Conservation (phyloP, 1,140 invertebrate genomes). For the Procambarus clarkii region DNA sequence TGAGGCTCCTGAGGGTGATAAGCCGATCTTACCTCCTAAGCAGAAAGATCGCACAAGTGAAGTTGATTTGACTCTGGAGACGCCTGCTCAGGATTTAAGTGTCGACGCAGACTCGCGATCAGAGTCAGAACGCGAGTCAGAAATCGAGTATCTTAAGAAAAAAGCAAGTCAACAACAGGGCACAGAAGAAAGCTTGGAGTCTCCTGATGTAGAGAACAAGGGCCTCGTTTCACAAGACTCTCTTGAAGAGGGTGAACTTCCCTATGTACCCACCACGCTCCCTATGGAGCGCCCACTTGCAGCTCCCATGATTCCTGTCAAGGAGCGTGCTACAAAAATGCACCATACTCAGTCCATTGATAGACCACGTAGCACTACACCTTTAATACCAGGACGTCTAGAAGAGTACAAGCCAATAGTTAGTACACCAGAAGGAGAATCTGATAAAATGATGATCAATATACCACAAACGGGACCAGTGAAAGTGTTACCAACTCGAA, state of each 20-base stretch:
- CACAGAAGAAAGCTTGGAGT: constrained; percentile 42
- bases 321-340: constrained; percentile 83
- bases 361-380: constrained; percentile 89
- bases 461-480: constrained; percentile 73
- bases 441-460: constrained; percentile 74
- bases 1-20: constrained; percentile 1
- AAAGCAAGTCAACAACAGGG: constrained; percentile 74
- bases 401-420: constrained; percentile 82
- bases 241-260: constrained; percentile 90
- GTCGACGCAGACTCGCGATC: constrained; percentile 84
- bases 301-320: constrained; percentile 87
- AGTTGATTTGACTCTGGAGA: constrained; percentile 29
- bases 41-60: constrained; percentile 57
- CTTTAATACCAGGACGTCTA: constrained; percentile 85
- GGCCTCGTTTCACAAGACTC: constrained; percentile 87
- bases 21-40: constrained; percentile 56
- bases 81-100: constrained; percentile 61
- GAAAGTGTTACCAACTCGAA: constrained; percentile 73
- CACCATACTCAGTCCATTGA: constrained; percentile 88
- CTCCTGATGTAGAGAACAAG: constrained; percentile 77
- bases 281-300: constrained; percentile 88
- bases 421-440: constrained; percentile 73
- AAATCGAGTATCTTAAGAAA: constrained; percentile 79
- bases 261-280: constrained; percentile 89
- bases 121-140: constrained; percentile 85